phyloP scores from a whole-genome alignment of 2,888 invertebrate genomes.

The Galerucella pusilla region DNA sequence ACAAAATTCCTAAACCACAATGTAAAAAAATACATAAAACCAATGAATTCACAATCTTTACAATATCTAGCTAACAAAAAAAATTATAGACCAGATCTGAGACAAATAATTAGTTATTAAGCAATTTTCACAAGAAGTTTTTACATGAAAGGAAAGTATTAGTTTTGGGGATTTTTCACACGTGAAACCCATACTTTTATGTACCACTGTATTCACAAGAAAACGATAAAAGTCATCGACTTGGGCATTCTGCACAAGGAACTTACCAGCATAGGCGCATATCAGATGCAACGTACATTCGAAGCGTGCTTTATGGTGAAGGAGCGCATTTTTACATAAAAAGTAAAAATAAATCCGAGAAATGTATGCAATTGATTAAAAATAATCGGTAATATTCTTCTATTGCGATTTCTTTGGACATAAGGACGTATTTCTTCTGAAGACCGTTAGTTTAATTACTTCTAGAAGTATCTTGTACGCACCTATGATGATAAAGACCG shows the following conservation, averaged over 20 bases:
- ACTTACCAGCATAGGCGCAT: too few relatives aligned
- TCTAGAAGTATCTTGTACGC: too few relatives aligned
- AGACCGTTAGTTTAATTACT: too few relatives aligned
- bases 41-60: constrained; percentile 23
- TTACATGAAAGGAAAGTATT: background rate
- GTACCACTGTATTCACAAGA: background rate
- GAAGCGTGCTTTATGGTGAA: too few relatives aligned
- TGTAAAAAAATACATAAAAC: constrained; percentile 21
- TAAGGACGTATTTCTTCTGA: too few relatives aligned
- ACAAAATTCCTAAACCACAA: constrained; percentile 14
- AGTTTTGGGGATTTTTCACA: background rate
- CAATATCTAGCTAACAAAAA: constrained; percentile 19
- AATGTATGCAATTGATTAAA: too few relatives aligned
- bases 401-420: too few relatives aligned
- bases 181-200: background rate
- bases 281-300: too few relatives aligned
- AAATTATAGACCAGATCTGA: background rate
- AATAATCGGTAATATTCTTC: too few relatives aligned
- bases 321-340: too few relatives aligned
- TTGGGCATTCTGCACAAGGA: background rate
- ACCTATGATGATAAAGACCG: too few relatives aligned
- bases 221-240: background rate
- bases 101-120: background rate
- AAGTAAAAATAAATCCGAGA: too few relatives aligned
- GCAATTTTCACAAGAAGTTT: background rate